Conservation (phyloP, 2,113 vertebrate species). For the Pterocles burchelli region DNA sequence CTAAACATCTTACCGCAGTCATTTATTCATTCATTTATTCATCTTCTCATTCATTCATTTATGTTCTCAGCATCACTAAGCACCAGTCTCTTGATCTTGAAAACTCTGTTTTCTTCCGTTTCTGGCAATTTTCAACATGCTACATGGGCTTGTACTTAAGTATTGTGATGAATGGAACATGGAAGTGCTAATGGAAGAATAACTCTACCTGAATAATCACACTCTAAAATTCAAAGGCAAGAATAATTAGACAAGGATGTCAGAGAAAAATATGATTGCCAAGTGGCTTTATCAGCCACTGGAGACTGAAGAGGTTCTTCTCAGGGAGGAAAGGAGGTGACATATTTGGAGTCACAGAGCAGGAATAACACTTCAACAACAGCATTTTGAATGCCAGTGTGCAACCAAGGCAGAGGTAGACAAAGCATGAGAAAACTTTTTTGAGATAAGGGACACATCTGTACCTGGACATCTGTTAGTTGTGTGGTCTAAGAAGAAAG, state of each 20-base stretch:
- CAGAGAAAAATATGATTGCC: not conserved
- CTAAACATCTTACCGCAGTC: not conserved
- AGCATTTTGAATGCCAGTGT: not conserved
- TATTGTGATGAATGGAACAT: not conserved
- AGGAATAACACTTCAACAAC: not conserved
- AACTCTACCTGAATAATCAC: not conserved
- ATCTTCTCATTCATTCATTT: not conserved
- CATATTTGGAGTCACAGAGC: not conserved
- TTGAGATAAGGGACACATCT: not conserved
- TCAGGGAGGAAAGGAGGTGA: not conserved
- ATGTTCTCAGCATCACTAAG: not conserved
- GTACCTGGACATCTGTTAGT: not conserved
- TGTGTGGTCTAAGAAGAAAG: not conserved
- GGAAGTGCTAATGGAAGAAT: not conserved
- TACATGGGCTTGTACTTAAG: not conserved
- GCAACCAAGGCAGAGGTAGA: rapidly evolving
- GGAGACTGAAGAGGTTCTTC: not conserved
- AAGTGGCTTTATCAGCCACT: not conserved
- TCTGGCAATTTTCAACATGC: not conserved
- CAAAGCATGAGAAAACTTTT: not conserved
- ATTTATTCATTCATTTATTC: not conserved
- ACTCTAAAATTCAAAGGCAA: not conserved
- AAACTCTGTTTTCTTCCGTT: not conserved
- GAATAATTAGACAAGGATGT: not conserved
- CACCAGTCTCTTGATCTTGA: not conserved